Percentiles rank a stretch among this genome's conserved stretches.
phyloP scores from a whole-genome alignment of 2,797 vertebrate genomes.

The Scarus forsteni region DNA sequence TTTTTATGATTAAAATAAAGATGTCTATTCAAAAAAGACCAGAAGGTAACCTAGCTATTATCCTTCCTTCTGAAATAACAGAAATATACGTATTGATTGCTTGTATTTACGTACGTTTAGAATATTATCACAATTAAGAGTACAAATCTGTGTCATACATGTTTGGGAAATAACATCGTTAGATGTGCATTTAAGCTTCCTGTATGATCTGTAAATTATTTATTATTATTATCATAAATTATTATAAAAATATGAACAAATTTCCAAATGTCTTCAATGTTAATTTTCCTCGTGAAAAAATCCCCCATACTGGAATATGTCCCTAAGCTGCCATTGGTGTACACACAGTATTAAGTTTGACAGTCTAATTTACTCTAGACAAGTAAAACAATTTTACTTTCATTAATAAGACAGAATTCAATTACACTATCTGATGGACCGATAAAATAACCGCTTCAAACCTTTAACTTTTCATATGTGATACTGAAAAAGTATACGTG shows the following conservation, averaged over 20 bases:
- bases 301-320: neutral
- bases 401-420: conserved; percentile 41
- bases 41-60: conserved; percentile 36
- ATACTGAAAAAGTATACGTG: conserved; percentile 30
- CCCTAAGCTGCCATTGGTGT: conserved; percentile 40
- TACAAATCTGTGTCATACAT: neutral
- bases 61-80: neutral
- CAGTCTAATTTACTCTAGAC: conserved; percentile 5
- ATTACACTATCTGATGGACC: conserved; percentile 52
- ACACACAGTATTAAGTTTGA: conserved; percentile 33
- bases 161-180: conserved; percentile 1
- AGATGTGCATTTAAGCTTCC: neutral
- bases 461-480: conserved; percentile 40
- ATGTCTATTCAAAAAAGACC: conserved; percentile 33
- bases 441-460: conserved; percentile 36
- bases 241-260: no score
- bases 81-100: neutral
- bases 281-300: no score
- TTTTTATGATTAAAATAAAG: conserved; percentile 21
- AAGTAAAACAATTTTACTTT: conserved; percentile 6
- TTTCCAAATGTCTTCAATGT: no score
- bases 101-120: conserved; percentile 1
- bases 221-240: no score
- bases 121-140: conserved; percentile 9
- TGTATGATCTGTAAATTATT: no score